Conservation (phyloP, 2,797 vertebrate genomes). For the Pantherophis alleghaniensis region DNA sequence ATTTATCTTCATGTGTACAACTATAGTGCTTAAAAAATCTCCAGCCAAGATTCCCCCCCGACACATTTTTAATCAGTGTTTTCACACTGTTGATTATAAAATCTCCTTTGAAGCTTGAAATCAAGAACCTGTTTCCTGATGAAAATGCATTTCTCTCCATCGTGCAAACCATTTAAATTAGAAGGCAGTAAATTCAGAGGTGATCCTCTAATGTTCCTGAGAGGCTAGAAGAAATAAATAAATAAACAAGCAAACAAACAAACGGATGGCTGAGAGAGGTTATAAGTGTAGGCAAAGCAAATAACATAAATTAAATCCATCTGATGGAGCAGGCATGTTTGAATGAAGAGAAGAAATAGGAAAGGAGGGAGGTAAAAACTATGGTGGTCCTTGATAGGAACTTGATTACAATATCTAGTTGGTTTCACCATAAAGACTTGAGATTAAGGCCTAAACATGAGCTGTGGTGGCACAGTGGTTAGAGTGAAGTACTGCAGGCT, state of each 20-base stretch:
- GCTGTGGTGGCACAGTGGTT: no score
- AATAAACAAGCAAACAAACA: conserved; percentile 8
- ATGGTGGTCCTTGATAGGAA: not conserved
- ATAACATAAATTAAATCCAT: conserved; percentile 20
- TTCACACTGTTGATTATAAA: conserved; percentile 41
- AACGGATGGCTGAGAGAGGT: not conserved
- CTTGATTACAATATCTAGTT: not conserved
- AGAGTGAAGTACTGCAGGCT: no score
- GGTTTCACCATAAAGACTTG: not conserved
- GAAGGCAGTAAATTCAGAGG: conserved; percentile 32
- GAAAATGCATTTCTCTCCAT: conserved; percentile 41
- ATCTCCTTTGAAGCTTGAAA: conserved; percentile 46
- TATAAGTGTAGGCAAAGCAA: conserved; percentile 23
- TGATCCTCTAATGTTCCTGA: not conserved
- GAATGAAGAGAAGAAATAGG: not conserved
- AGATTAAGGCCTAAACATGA: not conserved
- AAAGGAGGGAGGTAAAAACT: not conserved
- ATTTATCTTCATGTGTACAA: not conserved
- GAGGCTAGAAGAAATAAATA: conserved; percentile 12
- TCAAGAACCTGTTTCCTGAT: conserved; percentile 30
- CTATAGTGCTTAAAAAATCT: conserved; percentile 39
- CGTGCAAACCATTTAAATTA: conserved; percentile 31
- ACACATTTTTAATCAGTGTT: conserved; percentile 32
- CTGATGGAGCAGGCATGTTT: not conserved
- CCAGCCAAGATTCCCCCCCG: not conserved